These are phyloP conservation scores for Danio aesculapii DNA, from an alignment of 2,797 vertebrate genomes.

Conservation along the genomic window DNA sequence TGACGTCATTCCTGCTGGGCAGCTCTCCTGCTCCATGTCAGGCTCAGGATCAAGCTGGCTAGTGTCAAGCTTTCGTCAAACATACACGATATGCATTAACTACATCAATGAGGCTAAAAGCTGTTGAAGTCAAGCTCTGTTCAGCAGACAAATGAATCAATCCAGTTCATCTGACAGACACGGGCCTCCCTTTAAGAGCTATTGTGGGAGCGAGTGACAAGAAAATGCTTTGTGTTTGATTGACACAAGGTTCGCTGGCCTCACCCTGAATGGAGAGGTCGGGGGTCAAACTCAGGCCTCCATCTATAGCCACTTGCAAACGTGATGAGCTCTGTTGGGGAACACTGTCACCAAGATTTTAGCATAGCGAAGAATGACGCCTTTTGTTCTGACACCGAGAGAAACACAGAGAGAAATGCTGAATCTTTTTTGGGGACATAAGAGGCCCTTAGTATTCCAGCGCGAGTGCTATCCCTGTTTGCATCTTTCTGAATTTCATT, in stretches of 20 bases:
- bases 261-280: constrained; percentile 57
- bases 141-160: constrained; percentile 52
- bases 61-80: constrained; percentile 53
- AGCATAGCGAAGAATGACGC: constrained; percentile 55
- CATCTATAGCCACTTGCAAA: constrained; percentile 56
- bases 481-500: background rate
- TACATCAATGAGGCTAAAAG: constrained; percentile 54
- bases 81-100: constrained; percentile 56
- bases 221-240: constrained; percentile 58
- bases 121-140: constrained; percentile 50
- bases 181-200: constrained; percentile 53
- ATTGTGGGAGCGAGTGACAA: constrained; percentile 48
- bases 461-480: constrained; percentile 7
- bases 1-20: constrained; percentile 58
- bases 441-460: constrained; percentile 43
- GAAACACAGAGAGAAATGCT: constrained; percentile 19
- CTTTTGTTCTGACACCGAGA: constrained; percentile 50
- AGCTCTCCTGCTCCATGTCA: constrained; percentile 42
- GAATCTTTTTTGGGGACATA: constrained; percentile 44
- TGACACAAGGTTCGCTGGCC: constrained; percentile 58
- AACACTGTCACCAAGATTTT: constrained; percentile 49
- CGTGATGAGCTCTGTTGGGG: constrained; percentile 49
- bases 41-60: constrained; percentile 39
- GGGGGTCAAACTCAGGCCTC: constrained; percentile 53
- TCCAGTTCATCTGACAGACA: constrained; percentile 53